phyloP scores from a whole-genome alignment of 2,113 vertebrate species.

The Anarrhichthys ocellatus region DNA sequence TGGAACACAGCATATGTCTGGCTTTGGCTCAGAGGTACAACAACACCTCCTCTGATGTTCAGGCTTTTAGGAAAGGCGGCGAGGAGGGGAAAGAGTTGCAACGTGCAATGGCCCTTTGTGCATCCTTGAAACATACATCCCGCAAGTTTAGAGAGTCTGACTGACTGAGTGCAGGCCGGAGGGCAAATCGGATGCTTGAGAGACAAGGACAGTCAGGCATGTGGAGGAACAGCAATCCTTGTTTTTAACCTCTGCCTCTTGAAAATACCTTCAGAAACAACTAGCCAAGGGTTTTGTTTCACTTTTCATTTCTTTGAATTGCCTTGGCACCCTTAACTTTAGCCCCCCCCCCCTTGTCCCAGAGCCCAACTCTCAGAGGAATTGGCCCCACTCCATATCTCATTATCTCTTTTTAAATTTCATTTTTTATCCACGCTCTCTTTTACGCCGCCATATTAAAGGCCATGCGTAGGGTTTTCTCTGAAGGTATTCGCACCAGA shows the following conservation, averaged over 20 bases:
- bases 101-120: constrained; percentile 66
- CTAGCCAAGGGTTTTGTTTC: constrained; percentile 67
- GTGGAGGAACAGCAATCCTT: constrained; percentile 50
- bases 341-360: constrained; percentile 67
- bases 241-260: constrained; percentile 69
- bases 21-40: constrained; percentile 74
- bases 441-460: constrained; percentile 70
- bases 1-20: constrained; percentile 69
- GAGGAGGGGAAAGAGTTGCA: constrained; percentile 31
- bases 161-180: constrained; percentile 41
- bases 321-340: constrained; percentile 70
- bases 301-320: constrained; percentile 67
- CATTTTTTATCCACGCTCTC: constrained; percentile 68
- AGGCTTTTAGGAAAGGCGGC: constrained; percentile 41
- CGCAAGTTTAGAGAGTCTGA: constrained; percentile 45
- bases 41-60: constrained; percentile 73
- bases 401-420: constrained; percentile 77
- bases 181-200: constrained; percentile 61
- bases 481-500: constrained; percentile 92
- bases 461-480: constrained; percentile 82
- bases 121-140: constrained; percentile 50
- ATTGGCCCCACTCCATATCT: constrained; percentile 74
- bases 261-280: constrained; percentile 67
- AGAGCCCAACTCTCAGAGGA: constrained; percentile 54
- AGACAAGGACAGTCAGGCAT: constrained; percentile 70